A percentile compares a stretch with the other conserved stretches of the same genome.
Evolutionary conservation across 1,140 invertebrate species (phyloP).

Genomic region (Zaprionus vittiger): DNA sequence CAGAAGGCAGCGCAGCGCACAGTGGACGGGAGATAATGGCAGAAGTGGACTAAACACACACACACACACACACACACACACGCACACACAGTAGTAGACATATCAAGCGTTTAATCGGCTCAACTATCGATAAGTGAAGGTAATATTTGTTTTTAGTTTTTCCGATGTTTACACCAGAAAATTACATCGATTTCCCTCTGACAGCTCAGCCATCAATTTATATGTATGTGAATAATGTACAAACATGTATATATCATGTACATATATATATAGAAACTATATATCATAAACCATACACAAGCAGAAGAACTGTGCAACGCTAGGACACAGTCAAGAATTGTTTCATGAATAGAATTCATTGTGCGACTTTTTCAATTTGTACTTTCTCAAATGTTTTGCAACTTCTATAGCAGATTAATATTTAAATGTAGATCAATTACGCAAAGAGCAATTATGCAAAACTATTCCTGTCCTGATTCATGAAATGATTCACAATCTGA

Average conservation of each 20-base stretch:
- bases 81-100: not conserved
- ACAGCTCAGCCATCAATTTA: not conserved
- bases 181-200: not conserved
- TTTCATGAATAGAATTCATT: not conserved
- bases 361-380: not conserved
- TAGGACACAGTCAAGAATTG: not conserved
- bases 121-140: conserved; percentile 11
- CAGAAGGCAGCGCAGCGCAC: conserved; percentile 14
- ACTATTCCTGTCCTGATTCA: no score
- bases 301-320: no score
- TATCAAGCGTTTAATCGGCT: conserved; percentile 1
- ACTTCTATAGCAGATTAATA: not conserved
- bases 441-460: no score
- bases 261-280: not conserved
- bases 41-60: conserved; percentile 34
- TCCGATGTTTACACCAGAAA: not conserved
- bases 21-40: conserved; percentile 49
- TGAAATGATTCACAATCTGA: no score
- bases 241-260: not conserved
- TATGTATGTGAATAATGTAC: no score
- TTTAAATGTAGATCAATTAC: no score
- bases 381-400: no score
- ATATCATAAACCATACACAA: not conserved
- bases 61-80: not conserved
- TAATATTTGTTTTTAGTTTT: not conserved